Base-by-base conservation (phyloP, 2,113 vertebrate genomes). In the Oplegnathus fasciatus region DNA sequence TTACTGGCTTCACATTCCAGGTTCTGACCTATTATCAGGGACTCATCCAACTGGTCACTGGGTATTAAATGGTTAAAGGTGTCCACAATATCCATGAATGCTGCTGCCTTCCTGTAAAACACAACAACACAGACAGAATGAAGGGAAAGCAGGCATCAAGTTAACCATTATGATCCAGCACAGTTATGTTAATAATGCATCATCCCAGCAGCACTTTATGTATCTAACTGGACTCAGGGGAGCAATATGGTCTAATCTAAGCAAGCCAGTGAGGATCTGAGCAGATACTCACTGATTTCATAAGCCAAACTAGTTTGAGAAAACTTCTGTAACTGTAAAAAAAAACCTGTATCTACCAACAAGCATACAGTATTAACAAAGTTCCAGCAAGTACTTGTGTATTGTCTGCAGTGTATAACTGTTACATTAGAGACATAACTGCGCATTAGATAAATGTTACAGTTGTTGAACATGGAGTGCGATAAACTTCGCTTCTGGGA, bases 1-100 rank as follows among this genome's bases (percentile, higher is more conserved):
- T 99, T 98, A 97, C 97, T 97, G 94, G 96, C 97, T 97, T 98
- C 98, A 97, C 98, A 98, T 96, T 99, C 98, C 96, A 97, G 95
- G 95, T 97, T 98, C 95, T 98, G 97, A 94, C 97, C 97, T 92
- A 97, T 95, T 95, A 97, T 95, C 93, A 98, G 95, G 91, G 97
- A 97, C 95, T 99, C 98, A 93, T 99, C 98, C 97, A 99, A 98
- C 97, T 99, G 98, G 95, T 99, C 98, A 97, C 97, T 99, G 96
- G 98, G 97, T 96, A 98, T 98, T 97, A 99, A 97, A 97, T 98
- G 97, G 94, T 97, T 99, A 96, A 98, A 97, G 95, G 97, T 97
- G 96, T 98, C 98, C 97, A 98, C 98, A 98, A 97, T 97, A 99
- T 99, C 98, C 98, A 99, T 99, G 98, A 98, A 99, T 97, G 97